Evolutionary conservation across 2,888 invertebrate genomes (phyloP).

Genomic region (Diadegma fenestrale): DNA sequence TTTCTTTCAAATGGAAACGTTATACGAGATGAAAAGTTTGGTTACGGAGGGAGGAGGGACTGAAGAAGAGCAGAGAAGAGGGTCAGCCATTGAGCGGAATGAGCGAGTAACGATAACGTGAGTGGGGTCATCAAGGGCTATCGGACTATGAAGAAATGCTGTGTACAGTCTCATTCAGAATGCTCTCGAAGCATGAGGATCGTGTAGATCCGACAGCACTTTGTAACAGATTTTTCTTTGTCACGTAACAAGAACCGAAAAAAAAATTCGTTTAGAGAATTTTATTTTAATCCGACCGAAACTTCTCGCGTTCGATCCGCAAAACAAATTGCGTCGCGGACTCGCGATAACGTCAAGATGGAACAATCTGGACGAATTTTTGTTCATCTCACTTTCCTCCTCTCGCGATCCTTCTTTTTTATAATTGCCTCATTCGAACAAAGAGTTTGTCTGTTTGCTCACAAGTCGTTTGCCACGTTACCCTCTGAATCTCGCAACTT

Average conservation of each 20-base stretch:
- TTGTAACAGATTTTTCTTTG: background rate
- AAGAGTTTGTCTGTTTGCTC: conserved; percentile 44
- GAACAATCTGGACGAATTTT: conserved; percentile 35
- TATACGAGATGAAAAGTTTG: conserved; percentile 24
- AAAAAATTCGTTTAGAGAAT: background rate
- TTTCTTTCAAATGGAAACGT: conserved; percentile 24
- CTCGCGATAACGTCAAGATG: conserved; percentile 22
- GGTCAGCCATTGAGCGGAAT: conserved; percentile 61
- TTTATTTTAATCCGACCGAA: background rate
- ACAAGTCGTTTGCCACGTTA: conserved; percentile 26
- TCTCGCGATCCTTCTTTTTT: conserved; percentile 11
- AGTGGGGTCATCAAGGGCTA: conserved; percentile 76
- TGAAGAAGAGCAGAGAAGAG: conserved; percentile 54
- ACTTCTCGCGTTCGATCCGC: background rate
- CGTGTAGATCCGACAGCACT: background rate
- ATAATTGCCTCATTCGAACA: conserved; percentile 28
- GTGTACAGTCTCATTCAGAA: conserved; percentile 4
- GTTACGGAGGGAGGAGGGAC: background rate
- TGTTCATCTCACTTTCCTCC: background rate
- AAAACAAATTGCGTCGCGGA: background rate
- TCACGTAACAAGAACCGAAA: background rate
- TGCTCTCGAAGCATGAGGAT: background rate
- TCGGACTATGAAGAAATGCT: conserved; percentile 57
- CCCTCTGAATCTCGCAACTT: background rate
- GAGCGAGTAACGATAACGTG: conserved; percentile 73